phyloP scores from a whole-genome alignment of 2,113 vertebrate species.

The Mirza zaza region DNA sequence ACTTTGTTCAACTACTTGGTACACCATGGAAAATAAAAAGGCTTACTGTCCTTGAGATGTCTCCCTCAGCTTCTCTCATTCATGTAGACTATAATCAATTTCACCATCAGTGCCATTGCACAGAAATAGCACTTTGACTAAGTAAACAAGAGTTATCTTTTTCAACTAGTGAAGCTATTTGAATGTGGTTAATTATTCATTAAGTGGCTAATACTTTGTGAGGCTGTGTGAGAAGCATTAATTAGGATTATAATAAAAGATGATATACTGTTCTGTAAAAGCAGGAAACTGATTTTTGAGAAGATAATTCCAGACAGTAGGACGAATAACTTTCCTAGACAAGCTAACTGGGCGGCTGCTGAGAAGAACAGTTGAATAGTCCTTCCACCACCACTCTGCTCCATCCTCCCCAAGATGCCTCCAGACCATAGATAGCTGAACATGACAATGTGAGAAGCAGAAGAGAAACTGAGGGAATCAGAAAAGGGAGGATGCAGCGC shows the following conservation, averaged over 20 bases:
- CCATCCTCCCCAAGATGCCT: not conserved
- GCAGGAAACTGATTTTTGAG: conserved; percentile 35
- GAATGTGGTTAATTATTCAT: conserved; percentile 15
- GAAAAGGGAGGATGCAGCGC: not conserved
- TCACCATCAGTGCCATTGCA: not conserved
- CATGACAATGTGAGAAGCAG: not conserved
- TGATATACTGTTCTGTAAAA: conserved; percentile 29
- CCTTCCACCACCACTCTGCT: not conserved
- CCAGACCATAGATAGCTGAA: not conserved
- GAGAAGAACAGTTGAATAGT: not conserved
- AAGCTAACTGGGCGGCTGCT: conserved; percentile 43
- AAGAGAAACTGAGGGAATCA: not conserved
- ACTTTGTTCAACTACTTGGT: not conserved
- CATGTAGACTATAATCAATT: conserved; percentile 35
- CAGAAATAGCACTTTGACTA: not conserved
- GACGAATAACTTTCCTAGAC: conserved; percentile 43
- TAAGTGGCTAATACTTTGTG: conserved; percentile 38
- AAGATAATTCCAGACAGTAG: not conserved
- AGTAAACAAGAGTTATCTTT: conserved; percentile 35
- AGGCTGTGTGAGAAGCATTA: conserved; percentile 36
- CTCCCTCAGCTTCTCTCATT: conserved; percentile 41
- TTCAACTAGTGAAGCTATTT: not conserved
- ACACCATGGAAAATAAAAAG: not conserved
- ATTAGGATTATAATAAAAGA: conserved; percentile 42
- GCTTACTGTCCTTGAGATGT: not conserved